Percentiles rank a stretch among this genome's conserved stretches.
Evolutionary conservation across 2,888 invertebrate genomes (phyloP).

Genomic region (Melanchra persicariae): DNA sequence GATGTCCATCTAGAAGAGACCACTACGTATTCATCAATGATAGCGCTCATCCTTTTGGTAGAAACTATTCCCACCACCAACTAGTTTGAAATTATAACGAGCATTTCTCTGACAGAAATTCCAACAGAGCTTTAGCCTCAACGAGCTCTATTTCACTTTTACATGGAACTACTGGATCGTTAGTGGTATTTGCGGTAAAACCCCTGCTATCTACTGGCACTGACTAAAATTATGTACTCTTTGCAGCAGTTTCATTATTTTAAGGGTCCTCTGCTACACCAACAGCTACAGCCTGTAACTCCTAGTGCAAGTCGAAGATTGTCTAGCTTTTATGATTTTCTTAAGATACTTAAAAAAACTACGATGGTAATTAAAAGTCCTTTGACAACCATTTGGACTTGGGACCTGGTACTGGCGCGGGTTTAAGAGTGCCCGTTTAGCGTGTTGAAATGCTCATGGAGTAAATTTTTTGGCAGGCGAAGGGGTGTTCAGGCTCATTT

Average conservation of each 20-base stretch:
- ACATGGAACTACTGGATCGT: slow-evolving; percentile 32
- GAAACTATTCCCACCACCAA: slow-evolving; percentile 11
- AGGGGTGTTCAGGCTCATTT: no score
- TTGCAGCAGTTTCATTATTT: slow-evolving; percentile 8
- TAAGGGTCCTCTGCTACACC: not conserved
- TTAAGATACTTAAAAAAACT: no score
- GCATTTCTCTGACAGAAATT: slow-evolving; percentile 28
- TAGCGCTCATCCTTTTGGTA: not conserved
- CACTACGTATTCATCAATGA: not conserved
- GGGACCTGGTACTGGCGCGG: no score
- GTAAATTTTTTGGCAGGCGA: no score
- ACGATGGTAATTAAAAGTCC: no score
- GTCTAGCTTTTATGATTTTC: no score
- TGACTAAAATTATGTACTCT: slow-evolving; percentile 22
- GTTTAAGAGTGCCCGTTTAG: no score
- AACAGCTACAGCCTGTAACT: no score
- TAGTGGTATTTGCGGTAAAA: slow-evolving; percentile 46
- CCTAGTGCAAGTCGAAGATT: not conserved
- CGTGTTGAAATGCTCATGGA: no score
- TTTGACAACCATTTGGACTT: no score
- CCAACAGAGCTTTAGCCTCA: slow-evolving; percentile 3
- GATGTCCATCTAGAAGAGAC: not conserved
- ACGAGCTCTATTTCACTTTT: slow-evolving; percentile 39
- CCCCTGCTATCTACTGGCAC: not conserved
- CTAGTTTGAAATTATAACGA: slow-evolving; percentile 22